Base-by-base conservation (phyloP, 64 coral and sea anemone species). In the Stichodactyla mertensii region DNA sequence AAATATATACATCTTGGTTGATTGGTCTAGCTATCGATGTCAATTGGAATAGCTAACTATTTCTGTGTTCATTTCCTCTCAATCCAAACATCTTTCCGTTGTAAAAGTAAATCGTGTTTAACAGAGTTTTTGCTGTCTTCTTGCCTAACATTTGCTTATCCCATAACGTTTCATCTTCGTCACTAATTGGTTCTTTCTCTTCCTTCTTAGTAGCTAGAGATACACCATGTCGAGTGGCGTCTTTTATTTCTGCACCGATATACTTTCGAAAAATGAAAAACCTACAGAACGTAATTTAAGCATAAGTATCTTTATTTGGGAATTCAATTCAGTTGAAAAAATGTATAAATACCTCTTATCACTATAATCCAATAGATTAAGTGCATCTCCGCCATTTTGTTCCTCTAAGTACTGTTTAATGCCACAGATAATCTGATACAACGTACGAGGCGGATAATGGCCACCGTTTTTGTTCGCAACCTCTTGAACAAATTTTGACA, bases 91-190 rank as follows among this genome's bases (percentile, higher is more conserved):
- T 31, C 28, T 31, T 31, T 31, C 28, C 28, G 28, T 31, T 31
- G 28, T 31, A 31, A 31, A 31, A 31, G 28, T 31, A 31, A 31
- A 31, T 31, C 28, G 28, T 31, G 28, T 31, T 31, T 64, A 85
- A 80, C 55, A 90, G 83, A 19, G 89, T 78, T 56, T 85, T 80
- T 61, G 83, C 89, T 85, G 89, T 85, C 54, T 28, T 79, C 24
- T 15, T 60, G 67, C 89, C 83, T 61, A 90, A 86, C 55, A 86
- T 16, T 57, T 54, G 58, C 62, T 77, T 80, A 20, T 86, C 77
- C 84, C 55, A 91, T 19, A 91, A 80, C 79, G 64, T 52, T 8
- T 85, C 82, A 54, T 85, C 83, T 52, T 85, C 71, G 16, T 86
- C 22, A 80, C 83, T 86, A 12, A 91, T 84, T 31, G 59, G 45